These are phyloP conservation scores for Amia ocellicauda DNA, from an alignment of 2,113 vertebrate genomes.

Conservation along the genomic window DNA sequence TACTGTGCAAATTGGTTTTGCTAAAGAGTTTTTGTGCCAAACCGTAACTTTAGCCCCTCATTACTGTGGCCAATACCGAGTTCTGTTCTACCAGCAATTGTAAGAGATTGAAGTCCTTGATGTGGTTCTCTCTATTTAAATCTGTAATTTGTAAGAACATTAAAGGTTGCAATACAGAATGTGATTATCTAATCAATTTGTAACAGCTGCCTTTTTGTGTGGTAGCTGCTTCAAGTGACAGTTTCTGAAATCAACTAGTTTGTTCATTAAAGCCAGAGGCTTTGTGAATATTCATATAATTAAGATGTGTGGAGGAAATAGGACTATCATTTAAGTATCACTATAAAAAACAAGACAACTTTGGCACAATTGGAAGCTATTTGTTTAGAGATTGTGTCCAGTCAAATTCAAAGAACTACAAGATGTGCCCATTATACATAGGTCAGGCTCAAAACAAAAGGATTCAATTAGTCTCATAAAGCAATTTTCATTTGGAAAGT, in stretches of 20 bases:
- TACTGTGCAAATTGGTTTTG: background rate
- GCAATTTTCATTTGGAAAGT: conserved; percentile 16
- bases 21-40: background rate
- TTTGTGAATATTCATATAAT: conserved; percentile 10
- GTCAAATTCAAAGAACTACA: background rate
- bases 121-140: conserved; percentile 1
- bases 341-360: background rate
- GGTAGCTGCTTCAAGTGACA: background rate
- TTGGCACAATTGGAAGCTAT: background rate
- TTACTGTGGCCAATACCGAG: background rate
- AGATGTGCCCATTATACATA: conserved; percentile 12
- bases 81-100: background rate
- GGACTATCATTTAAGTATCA: background rate
- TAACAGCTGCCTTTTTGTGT: background rate
- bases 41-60: background rate
- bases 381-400: conserved; percentile 2
- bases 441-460: conserved; percentile 3
- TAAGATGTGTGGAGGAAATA: background rate
- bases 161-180: background rate
- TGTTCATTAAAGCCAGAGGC: background rate
- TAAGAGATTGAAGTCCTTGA: background rate
- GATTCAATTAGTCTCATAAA: conserved; percentile 22
- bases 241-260: conserved; percentile 14
- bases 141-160: conserved; percentile 22
- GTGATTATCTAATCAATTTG: conserved; percentile 13